These are phyloP conservation scores for Falco columbarius DNA, from an alignment of 2,797 vertebrate species.

Conservation along the genomic window DNA sequence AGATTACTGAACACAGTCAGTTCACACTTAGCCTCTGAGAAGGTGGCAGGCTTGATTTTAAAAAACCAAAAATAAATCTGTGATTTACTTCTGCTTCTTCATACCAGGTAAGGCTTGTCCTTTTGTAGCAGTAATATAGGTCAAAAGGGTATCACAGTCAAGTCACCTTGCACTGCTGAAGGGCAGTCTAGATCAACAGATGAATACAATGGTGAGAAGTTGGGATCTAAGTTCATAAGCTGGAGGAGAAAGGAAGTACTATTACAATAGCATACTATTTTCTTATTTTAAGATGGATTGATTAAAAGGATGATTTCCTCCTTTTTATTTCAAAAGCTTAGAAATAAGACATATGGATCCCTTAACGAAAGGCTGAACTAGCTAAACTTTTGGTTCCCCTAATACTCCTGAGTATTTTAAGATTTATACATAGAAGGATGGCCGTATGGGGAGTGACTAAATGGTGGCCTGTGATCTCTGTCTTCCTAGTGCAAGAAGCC, in stretches of 20 bases:
- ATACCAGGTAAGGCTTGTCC: not conserved
- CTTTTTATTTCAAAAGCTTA: not conserved
- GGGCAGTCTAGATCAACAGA: not conserved
- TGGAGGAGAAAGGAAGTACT: not conserved
- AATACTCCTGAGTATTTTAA: not conserved
- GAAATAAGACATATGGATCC: not conserved
- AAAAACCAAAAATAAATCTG: not conserved
- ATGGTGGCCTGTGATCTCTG: not conserved
- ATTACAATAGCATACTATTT: rapidly evolving
- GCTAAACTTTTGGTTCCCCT: not conserved
- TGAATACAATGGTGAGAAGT: not conserved
- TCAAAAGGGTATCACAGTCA: not conserved
- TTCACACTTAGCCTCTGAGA: not conserved
- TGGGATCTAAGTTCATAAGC: not conserved
- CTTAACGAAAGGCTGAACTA: not conserved
- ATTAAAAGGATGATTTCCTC: not conserved
- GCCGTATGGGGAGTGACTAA: not conserved
- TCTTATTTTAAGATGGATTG: not conserved
- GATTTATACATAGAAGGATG: not conserved
- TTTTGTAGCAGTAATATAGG: not conserved
- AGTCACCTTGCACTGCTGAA: not conserved
- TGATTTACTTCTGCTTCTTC: not conserved
- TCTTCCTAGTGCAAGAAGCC: not conserved
- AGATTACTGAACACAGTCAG: not conserved
- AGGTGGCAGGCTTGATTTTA: not conserved